Percentiles rank a stretch among this genome's conserved stretches.
Evolutionary conservation across 2,113 vertebrate genomes (phyloP).

Genomic region (Antechinus flavipes): DNA sequence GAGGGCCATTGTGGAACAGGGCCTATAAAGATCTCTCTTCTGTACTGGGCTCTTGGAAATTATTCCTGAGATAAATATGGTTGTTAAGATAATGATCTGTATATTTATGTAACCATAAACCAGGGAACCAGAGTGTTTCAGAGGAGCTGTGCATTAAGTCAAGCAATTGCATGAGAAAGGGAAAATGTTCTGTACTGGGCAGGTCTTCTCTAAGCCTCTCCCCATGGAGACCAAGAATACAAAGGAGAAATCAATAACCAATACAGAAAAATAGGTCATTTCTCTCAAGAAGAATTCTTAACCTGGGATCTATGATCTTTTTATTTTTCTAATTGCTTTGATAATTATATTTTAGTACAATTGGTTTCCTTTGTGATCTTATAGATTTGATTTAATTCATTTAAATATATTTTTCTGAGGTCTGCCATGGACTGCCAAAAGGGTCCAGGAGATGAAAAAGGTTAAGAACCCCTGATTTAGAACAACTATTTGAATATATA

Average conservation of each 20-base stretch:
- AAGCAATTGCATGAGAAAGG: neutral
- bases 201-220: neutral
- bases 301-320: neutral
- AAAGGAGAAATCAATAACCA: neutral
- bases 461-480: neutral
- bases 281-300: neutral
- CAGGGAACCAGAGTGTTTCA: neutral
- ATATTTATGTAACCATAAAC: constrained; percentile 7
- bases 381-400: neutral
- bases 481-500: neutral
- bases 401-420: neutral
- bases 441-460: neutral
- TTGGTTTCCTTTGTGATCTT: neutral
- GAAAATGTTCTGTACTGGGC: neutral
- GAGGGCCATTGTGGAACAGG: neutral
- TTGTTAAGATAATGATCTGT: constrained; percentile 28
- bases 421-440: neutral
- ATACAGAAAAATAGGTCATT: neutral
- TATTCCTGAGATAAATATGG: constrained; percentile 59
- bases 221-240: neutral
- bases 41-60: constrained; percentile 28
- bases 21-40: neutral
- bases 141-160: neutral
- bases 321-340: neutral
- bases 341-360: neutral